Conservation (phyloP, 2,797 vertebrate genomes). For the Squalus acanthias region DNA sequence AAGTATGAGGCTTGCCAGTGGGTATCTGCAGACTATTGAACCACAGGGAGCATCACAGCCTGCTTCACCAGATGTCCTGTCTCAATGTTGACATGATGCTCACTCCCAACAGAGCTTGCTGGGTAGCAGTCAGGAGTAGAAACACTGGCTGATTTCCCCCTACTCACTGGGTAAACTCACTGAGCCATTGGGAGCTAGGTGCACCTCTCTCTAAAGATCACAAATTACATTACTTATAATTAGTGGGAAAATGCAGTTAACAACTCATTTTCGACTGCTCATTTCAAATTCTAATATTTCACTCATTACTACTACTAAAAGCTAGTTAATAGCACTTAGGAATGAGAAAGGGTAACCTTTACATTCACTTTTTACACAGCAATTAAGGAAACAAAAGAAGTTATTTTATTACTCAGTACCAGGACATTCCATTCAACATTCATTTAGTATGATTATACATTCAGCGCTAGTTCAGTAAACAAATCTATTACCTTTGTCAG, state of each 20-base stretch:
- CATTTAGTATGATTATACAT: neutral
- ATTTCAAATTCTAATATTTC: slow-evolving; percentile 21
- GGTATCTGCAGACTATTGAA: neutral
- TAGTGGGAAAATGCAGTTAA: neutral
- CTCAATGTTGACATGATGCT: neutral
- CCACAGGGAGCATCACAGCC: neutral
- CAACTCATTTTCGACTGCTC: neutral
- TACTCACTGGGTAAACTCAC: neutral
- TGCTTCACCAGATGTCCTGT: neutral
- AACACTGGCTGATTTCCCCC: neutral
- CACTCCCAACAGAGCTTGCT: neutral
- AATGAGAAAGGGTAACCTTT: neutral
- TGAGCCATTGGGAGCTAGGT: neutral
- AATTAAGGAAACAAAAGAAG: neutral
- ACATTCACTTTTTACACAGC: neutral
- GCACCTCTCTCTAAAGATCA: neutral
- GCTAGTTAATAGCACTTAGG: neutral
- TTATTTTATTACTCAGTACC: neutral
- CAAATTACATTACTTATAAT: neutral
- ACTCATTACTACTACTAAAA: neutral
- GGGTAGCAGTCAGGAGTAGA: neutral
- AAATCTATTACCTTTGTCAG: neutral
- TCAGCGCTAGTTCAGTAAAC: neutral
- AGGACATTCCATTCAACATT: neutral
- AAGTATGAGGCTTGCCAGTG: neutral